phyloP scores from a whole-genome alignment of 2,113 vertebrate genomes.

The Platichthys flesus region DNA sequence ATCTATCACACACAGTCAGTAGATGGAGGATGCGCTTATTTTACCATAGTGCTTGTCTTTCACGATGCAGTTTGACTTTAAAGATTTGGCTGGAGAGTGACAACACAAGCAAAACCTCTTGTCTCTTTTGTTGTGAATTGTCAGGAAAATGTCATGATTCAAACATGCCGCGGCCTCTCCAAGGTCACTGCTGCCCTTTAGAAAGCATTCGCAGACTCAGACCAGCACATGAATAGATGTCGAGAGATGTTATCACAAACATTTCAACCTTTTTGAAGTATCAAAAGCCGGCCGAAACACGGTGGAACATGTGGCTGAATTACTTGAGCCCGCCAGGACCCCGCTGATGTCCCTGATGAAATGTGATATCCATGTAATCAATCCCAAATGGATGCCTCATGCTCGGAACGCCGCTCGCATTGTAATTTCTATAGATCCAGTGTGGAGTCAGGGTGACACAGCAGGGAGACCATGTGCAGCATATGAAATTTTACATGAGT shows the following conservation, averaged over 20 bases:
- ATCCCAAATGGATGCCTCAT: slow-evolving; percentile 48
- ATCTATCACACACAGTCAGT: not conserved
- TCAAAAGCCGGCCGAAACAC: slow-evolving; percentile 67
- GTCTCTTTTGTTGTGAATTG: slow-evolving; percentile 32
- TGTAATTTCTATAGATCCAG: slow-evolving; percentile 52
- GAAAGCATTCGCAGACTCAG: slow-evolving; percentile 40
- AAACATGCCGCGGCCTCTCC: slow-evolving; percentile 45
- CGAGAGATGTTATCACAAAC: slow-evolving; percentile 71
- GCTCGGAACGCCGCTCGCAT: slow-evolving; percentile 48
- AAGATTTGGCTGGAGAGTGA: slow-evolving; percentile 8
- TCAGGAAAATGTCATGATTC: slow-evolving; percentile 63
- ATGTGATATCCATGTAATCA: slow-evolving; percentile 72
- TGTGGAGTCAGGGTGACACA: slow-evolving; percentile 50
- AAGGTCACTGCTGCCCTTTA: slow-evolving; percentile 66
- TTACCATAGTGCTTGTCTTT: not conserved
- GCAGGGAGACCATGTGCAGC: slow-evolving; percentile 34
- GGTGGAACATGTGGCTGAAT: slow-evolving; percentile 66
- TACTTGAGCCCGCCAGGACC: slow-evolving; percentile 52
- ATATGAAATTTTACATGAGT: slow-evolving; percentile 27
- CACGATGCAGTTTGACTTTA: slow-evolving; percentile 1
- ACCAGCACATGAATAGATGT: slow-evolving; percentile 63
- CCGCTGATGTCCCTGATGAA: slow-evolving; percentile 66
- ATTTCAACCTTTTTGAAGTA: slow-evolving; percentile 72
- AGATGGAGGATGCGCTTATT: not conserved
- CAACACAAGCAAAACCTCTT: not conserved